Evolutionary conservation across 2,888 invertebrate genomes (phyloP).

Genomic region (Cephus rjabovi): DNA sequence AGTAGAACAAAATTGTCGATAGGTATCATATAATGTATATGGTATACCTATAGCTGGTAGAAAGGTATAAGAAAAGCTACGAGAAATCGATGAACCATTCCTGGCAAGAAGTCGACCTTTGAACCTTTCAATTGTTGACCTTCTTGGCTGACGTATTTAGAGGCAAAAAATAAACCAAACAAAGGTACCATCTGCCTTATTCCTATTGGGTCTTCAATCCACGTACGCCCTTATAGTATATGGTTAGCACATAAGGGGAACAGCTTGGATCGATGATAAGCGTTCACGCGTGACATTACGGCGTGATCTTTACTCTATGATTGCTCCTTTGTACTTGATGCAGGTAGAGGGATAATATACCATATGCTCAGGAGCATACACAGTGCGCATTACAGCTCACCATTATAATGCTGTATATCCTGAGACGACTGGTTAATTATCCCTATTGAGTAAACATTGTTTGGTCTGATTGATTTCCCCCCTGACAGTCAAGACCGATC

Average conservation of each 20-base stretch:
- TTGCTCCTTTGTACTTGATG: constrained; percentile 37
- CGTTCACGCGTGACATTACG: constrained; percentile 12
- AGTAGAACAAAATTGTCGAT: not conserved
- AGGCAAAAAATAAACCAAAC: not conserved
- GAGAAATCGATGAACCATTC: not conserved
- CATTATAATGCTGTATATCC: constrained; percentile 9
- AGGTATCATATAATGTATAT: not conserved
- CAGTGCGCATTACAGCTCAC: not conserved
- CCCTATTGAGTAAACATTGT: constrained; percentile 32
- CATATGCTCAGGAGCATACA: constrained; percentile 17
- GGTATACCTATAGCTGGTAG: not conserved
- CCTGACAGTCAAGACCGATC: not conserved
- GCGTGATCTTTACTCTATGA: constrained; percentile 21
- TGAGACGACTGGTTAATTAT: constrained; percentile 40
- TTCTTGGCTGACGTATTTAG: not conserved
- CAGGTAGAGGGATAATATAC: constrained; percentile 12
- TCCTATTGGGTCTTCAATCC: not conserved
- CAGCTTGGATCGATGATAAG: not conserved
- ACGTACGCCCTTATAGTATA: not conserved
- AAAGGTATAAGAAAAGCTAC: not conserved
- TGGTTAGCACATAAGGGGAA: not conserved
- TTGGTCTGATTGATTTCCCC: not conserved
- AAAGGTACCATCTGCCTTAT: not conserved
- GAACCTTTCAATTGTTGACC: not conserved
- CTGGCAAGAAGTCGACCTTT: not conserved